Base-by-base conservation (phyloP, 1,140 invertebrate species). In the Drosophila tani region DNA sequence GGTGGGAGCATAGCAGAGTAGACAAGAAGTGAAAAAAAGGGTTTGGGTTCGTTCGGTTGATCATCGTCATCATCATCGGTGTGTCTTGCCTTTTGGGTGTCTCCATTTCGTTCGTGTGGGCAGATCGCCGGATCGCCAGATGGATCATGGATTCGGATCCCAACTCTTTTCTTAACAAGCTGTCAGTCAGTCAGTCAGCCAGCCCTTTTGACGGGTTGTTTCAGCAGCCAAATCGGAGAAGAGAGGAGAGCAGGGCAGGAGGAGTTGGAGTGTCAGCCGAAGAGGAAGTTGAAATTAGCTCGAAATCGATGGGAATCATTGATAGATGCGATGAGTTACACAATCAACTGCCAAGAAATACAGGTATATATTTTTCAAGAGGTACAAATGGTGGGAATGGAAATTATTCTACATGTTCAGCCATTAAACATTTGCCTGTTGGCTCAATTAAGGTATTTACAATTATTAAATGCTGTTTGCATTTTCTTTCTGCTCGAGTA, bases 251-350 rank as follows among this genome's bases (percentile, higher is more conserved):
- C 15, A 21, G 15, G 19, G 43, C 7, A 38, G 45, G 35, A 24
- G 29, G 43, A 29, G n/a, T 50, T 55, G 51, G 27, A 68, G 66
- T 66, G 66, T 24, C 46, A 67, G 66, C 27, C 45, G n/a, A 43
- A 47, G 53, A 73, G 69, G 67, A 73, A 71, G 69, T 73, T 27
- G 24, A 71, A 73, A 59, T 71, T 71, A 73, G 69, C 69, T 71
- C 53, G 51, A 71, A 71, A 71, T 73, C 67, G 46, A 71, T 73
- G 69, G 69, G 69, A 71, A 73, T 71, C 53, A 71, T 49, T 59
- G 38, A 58, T 58, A 43, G 67, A 59, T 55, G 63, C 47, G 62
- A 51, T 67, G 63, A 70, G 62, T 50, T 73, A 68, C 64, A 68
- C 50, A 68, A 56, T 47, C 65, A 27, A 43, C 45, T 35, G 64